phyloP scores from a whole-genome alignment of 1,140 invertebrate species.

The Drosophila ohnishii region DNA sequence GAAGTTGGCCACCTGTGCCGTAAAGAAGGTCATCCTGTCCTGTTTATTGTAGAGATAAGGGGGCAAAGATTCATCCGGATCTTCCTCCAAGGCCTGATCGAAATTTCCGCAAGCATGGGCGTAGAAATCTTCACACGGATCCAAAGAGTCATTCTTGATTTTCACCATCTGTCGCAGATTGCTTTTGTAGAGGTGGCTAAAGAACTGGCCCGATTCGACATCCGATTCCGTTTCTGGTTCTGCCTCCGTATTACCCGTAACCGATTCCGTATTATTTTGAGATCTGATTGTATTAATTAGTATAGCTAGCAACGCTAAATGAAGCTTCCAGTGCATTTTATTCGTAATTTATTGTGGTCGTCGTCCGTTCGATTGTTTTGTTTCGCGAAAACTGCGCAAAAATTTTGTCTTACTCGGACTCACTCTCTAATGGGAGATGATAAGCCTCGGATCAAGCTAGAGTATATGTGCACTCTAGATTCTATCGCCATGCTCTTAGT shows the following conservation, averaged over 20 bases:
- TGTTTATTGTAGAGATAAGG: constrained; percentile 73
- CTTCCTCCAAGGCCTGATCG: neutral
- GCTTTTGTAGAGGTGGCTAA: constrained; percentile 56
- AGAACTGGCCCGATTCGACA: constrained; percentile 40
- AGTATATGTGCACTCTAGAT: constrained; percentile 24
- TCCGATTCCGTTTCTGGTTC: constrained; percentile 15
- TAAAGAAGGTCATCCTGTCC: constrained; percentile 73
- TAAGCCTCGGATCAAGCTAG: constrained; percentile 49
- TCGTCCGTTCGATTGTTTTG: constrained; percentile 56
- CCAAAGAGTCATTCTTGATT: constrained; percentile 47
- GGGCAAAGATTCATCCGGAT: constrained; percentile 48
- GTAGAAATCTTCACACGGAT: constrained; percentile 75
- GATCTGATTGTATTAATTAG: constrained; percentile 11
- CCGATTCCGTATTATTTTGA: constrained; percentile 7
- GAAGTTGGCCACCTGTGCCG: constrained; percentile 48
- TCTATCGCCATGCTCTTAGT: constrained; percentile 21
- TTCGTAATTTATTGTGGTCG: constrained; percentile 13
- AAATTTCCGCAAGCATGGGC: constrained; percentile 71
- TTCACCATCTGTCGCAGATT: constrained; percentile 55
- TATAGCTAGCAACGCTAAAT: constrained; percentile 35
- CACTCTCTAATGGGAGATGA: constrained; percentile 40
- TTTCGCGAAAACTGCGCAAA: constrained; percentile 57
- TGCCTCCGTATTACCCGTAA: neutral
- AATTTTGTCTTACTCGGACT: constrained; percentile 21
- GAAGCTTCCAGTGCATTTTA: constrained; percentile 43